A percentile compares a stretch with the other conserved stretches of the same genome.
phyloP scores from a whole-genome alignment of 1,140 invertebrate species.

The Megalopta genalis region DNA sequence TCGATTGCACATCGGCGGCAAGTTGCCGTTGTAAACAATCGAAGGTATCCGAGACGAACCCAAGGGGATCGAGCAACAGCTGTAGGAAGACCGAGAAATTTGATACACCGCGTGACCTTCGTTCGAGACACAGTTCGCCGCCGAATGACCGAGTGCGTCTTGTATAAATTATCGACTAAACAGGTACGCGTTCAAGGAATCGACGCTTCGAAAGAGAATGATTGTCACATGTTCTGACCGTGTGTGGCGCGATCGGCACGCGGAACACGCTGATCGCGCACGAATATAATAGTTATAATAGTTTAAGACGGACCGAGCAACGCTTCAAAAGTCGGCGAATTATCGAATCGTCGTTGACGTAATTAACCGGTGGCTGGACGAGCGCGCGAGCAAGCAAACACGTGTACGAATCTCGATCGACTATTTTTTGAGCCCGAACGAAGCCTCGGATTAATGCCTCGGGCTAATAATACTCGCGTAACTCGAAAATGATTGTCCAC shows the following conservation, averaged over 20 bases:
- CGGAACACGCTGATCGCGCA: not conserved
- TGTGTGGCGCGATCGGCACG: not conserved
- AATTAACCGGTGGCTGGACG: too few relatives aligned
- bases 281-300: not conserved
- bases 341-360: not conserved
- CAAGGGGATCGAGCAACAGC: too few relatives aligned
- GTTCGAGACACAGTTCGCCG: conserved; percentile 3
- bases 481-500: conserved; percentile 17
- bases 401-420: not conserved
- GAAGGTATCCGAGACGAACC: too few relatives aligned
- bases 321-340: not conserved
- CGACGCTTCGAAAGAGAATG: conserved; percentile 10
- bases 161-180: not conserved
- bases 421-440: not conserved
- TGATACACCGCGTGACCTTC: not conserved
- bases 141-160: conserved; percentile 26
- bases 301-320: not conserved
- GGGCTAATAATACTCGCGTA: too few relatives aligned
- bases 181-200: conserved; percentile 1
- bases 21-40: too few relatives aligned
- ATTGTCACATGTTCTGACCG: conserved; percentile 26
- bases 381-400: not conserved
- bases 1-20: not conserved
- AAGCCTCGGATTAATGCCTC: not conserved
- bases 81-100: not conserved